Conservation (phyloP, 2,113 vertebrate genomes). For the Acrocephalus kingi region DNA sequence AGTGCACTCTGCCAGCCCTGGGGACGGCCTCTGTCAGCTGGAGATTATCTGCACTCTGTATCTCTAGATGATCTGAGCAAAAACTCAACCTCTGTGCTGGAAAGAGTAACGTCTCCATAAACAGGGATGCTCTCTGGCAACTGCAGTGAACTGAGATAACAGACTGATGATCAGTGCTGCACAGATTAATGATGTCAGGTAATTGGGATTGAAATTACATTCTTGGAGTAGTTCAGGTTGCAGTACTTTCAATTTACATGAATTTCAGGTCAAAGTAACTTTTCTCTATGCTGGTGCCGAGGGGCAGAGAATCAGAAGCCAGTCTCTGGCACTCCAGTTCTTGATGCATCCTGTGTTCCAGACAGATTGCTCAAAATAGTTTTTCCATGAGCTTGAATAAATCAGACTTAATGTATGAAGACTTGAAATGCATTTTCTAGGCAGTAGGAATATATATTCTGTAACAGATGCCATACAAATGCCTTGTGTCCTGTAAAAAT, state of each 20-base stretch:
- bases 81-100: background rate
- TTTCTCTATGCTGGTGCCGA: background rate
- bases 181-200: slow-evolving; percentile 19
- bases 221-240: background rate
- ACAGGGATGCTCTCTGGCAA: background rate
- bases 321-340: background rate
- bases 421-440: slow-evolving; percentile 49
- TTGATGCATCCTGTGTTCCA: background rate
- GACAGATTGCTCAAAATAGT: slow-evolving; percentile 40
- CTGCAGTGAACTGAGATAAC: background rate
- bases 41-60: background rate
- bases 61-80: background rate
- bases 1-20: background rate
- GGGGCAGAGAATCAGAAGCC: slow-evolving; percentile 18
- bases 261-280: slow-evolving; percentile 22
- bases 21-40: background rate
- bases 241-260: slow-evolving; percentile 5
- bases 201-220: slow-evolving; percentile 25
- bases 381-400: slow-evolving; percentile 53
- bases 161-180: background rate
- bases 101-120: background rate
- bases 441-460: slow-evolving; percentile 56
- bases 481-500: slow-evolving; percentile 66
- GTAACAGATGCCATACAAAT: slow-evolving; percentile 66
- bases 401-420: slow-evolving; percentile 58